phyloP scores from a whole-genome alignment of 2,113 vertebrate species.

The Nettapus auritus region DNA sequence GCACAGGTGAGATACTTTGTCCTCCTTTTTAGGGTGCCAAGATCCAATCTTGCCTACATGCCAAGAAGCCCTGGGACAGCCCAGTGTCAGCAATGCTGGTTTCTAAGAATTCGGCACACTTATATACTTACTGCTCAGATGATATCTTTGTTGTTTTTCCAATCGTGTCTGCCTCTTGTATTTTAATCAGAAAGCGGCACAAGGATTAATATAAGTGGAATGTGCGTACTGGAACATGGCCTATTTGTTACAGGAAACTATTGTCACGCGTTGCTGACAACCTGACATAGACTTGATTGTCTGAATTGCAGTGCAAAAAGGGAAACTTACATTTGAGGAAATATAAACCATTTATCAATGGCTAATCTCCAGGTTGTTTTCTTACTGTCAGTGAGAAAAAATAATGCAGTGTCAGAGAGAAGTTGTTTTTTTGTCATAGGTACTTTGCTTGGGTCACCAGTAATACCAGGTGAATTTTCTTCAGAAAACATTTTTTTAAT shows the following conservation, averaged over 20 bases:
- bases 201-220: conserved; percentile 46
- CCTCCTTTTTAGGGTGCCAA: neutral
- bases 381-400: neutral
- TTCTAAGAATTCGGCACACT: conserved; percentile 31
- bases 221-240: neutral
- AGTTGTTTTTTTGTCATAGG: neutral
- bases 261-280: conserved; percentile 49
- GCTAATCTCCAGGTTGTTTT: conserved; percentile 45
- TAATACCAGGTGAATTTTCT: neutral
- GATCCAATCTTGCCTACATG: neutral
- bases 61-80: neutral
- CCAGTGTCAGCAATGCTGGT: neutral
- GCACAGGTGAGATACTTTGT: neutral
- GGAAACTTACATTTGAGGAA: conserved; percentile 39
- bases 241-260: conserved; percentile 51
- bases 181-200: neutral
- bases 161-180: neutral
- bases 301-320: neutral
- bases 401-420: neutral
- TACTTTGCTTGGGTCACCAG: neutral
- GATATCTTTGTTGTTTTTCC: conserved; percentile 11
- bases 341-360: conserved; percentile 40
- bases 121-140: neutral
- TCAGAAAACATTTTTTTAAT: neutral
- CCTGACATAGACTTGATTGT: conserved; percentile 30